These are phyloP conservation scores for Mesitornis unicolor DNA, from an alignment of 2,113 vertebrate genomes.

Conservation along the genomic window DNA sequence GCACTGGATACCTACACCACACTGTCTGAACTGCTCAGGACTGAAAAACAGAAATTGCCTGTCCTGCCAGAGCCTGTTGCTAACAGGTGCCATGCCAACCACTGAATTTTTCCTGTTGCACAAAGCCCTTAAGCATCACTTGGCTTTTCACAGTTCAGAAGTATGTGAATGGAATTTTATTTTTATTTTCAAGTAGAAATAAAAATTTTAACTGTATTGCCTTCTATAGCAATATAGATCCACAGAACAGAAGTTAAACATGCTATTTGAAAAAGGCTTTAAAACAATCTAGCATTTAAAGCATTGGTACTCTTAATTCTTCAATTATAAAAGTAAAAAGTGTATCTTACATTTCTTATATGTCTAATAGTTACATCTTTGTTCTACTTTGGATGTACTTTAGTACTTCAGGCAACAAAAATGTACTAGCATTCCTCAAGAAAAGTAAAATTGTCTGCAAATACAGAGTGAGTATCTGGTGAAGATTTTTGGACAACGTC, in stretches of 20 bases:
- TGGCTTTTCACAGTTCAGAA: background rate
- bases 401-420: constrained; percentile 52
- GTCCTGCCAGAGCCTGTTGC: background rate
- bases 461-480: constrained; percentile 25
- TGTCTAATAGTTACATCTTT: background rate
- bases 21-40: background rate
- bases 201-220: background rate
- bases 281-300: background rate
- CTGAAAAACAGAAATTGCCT: background rate
- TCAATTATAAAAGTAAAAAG: background rate
- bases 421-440: constrained; percentile 38
- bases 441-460: constrained; percentile 58
- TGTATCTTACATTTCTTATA: background rate
- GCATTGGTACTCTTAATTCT: background rate
- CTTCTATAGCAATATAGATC: background rate
- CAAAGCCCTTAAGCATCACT: background rate
- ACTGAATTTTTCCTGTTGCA: background rate
- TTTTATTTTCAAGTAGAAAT: background rate
- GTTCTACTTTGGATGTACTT: constrained; percentile 6
- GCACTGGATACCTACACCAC: background rate
- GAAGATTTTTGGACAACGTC: constrained; percentile 47
- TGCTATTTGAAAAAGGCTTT: background rate
- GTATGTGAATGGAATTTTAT: background rate
- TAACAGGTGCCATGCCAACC: constrained; percentile 17
- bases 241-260: background rate